phyloP scores from a whole-genome alignment of 2,113 vertebrate species.

The Vombatus ursinus region DNA sequence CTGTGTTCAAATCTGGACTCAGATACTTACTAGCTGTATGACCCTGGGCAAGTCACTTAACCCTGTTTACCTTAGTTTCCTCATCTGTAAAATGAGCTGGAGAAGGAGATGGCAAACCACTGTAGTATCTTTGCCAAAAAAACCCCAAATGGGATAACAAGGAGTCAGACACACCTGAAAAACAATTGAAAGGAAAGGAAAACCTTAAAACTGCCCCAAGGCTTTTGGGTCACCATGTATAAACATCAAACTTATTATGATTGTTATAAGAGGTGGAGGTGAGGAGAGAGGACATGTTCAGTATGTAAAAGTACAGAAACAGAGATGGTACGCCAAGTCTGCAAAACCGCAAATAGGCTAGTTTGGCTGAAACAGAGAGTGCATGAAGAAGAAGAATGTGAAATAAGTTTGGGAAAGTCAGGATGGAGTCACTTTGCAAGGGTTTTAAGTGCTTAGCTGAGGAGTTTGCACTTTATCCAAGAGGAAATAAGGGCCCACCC shows the following conservation, averaged over 20 bases:
- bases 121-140: background rate
- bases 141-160: background rate
- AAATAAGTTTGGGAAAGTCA: background rate
- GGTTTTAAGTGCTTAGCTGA: background rate
- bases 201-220: background rate
- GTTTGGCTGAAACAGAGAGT: background rate
- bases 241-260: background rate
- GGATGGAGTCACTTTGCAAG: background rate
- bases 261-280: background rate
- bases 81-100: background rate
- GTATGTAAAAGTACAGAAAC: background rate
- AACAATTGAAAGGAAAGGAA: background rate
- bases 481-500: background rate
- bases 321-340: background rate
- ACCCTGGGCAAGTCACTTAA: background rate
- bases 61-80: background rate
- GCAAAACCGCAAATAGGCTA: background rate
- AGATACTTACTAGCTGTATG: no score
- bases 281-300: background rate
- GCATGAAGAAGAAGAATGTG: background rate
- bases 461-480: background rate
- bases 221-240: background rate
- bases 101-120: background rate
- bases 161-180: background rate
- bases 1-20: background rate